Evolutionary conservation across 2,888 invertebrate species (phyloP), one percentile per base, ranked within the genome.

Genomic region (Spisula solida): DNA sequence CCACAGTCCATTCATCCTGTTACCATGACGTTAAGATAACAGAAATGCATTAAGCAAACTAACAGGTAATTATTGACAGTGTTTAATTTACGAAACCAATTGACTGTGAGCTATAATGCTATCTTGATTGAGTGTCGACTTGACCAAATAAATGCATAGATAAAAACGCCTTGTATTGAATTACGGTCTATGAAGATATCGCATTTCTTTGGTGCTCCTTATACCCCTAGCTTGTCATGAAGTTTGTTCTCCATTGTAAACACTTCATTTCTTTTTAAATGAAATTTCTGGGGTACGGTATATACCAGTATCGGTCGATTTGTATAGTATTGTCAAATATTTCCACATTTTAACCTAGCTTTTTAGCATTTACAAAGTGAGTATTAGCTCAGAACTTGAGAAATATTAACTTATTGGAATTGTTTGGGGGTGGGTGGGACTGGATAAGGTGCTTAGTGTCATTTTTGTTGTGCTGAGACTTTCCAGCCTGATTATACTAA

Each of bases 181-280:
- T 75, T 34, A 75, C 75, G 25, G 29, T 75, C 34, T 34, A 34
- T 75, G 75, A 75, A 75, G 31, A 75, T 75, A 75, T 75, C 75
- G 16, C 75, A 75, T 75, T 75, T 75, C 75, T 34, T 25, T 34
- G 5, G 29, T 34, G 31, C 75, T 75, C 75, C 29, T 25, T 75
- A 75, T 75, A 18, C 29, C 25, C 29, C 25, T 75, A 18, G 31
- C 75, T 75, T 75, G 75, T 34, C 75, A 75, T 75, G 75, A 75
- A 34, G 75, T 75, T 31, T 75, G 75, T 10, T 75, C 75, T 34
- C 34, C 1, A 75, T 75, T 75, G 75, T 34, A 75, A 75, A 75
- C 75, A 75, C 75, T 75, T 34, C 16, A 75, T 75, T 75, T 75
- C 75, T 75, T 75, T 75, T 75, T 25, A 75, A 75, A 75, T 75